A percentile compares a stretch with the other conserved stretches of the same genome.
Evolutionary conservation across 2,797 vertebrate genomes (phyloP).

Genomic region (Cottoperca gobio): DNA sequence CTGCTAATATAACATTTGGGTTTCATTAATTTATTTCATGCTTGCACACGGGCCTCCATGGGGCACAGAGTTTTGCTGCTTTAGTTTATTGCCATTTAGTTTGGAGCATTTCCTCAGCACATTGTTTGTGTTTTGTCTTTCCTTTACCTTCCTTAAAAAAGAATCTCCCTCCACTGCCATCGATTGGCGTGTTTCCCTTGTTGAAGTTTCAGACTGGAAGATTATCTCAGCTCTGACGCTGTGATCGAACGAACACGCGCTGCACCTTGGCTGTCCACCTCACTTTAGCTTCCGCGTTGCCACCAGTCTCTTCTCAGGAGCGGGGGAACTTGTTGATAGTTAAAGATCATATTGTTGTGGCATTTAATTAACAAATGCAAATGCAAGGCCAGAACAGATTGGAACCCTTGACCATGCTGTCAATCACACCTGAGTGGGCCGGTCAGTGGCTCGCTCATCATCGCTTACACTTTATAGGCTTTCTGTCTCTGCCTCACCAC

Average conservation of each 20-base stretch:
- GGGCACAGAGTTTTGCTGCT: conserved; percentile 33
- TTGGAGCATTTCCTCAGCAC: conserved; percentile 13
- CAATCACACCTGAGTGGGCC: conserved; percentile 73
- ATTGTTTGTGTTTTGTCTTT: conserved; percentile 22
- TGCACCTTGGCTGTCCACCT: conserved; percentile 70
- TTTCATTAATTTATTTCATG: conserved; percentile 48
- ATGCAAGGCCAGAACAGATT: conserved; percentile 78
- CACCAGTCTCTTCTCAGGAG: conserved; percentile 31
- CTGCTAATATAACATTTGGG: conserved; percentile 19
- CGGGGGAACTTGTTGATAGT: conserved; percentile 77
- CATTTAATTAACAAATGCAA: conserved; percentile 88
- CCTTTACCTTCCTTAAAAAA: neutral
- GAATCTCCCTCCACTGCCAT: conserved; percentile 36
- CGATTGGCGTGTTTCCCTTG: conserved; percentile 60
- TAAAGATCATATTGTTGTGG: conserved; percentile 86
- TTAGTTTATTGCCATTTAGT: conserved; percentile 46
- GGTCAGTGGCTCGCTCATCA: conserved; percentile 61
- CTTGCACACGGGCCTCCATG: conserved; percentile 17
- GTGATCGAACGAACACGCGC: conserved; percentile 49
- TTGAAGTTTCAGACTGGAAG: conserved; percentile 61
- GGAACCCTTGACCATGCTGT: conserved; percentile 80
- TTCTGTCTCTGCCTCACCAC: conserved; percentile 38
- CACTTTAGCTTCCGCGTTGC: conserved; percentile 64
- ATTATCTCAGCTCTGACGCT: conserved; percentile 54
- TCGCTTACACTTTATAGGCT: conserved; percentile 51